Conservation (phyloP, 1,140 invertebrate species). For the Druon quercuslanigerum region DNA sequence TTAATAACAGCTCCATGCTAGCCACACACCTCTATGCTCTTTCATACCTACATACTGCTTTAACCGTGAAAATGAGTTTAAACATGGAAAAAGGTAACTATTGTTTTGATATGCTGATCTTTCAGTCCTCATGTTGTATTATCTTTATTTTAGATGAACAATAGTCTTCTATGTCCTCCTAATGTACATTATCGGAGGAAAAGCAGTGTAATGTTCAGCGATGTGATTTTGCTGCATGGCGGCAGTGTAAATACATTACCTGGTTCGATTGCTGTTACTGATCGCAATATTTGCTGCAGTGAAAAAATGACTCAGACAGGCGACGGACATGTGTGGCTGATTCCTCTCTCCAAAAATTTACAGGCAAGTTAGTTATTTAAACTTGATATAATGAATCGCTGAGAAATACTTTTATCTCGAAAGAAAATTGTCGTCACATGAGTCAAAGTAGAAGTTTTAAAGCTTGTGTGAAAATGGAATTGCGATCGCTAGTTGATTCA, state of each 20-base stretch:
- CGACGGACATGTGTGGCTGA: constrained; percentile 82
- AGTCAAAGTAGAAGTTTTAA: too few relatives aligned
- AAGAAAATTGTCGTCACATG: too few relatives aligned
- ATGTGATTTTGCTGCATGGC: constrained; percentile 86
- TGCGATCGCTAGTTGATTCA: too few relatives aligned
- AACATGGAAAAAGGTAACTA: too few relatives aligned
- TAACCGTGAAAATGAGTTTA: too few relatives aligned
- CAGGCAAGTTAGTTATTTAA: constrained; percentile 54
- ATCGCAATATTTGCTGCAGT: constrained; percentile 86
- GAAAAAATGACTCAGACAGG: constrained; percentile 93
- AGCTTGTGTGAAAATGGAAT: too few relatives aligned
- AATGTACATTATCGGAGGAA: constrained; percentile 78
- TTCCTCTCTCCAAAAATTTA: constrained; percentile 65
- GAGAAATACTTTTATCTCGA: too few relatives aligned
- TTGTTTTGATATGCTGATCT: not conserved
- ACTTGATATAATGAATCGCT: too few relatives aligned
- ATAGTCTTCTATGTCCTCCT: constrained; percentile 80
- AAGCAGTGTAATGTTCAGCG: constrained; percentile 92
- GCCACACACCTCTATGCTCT: too few relatives aligned
- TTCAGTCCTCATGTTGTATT: constrained; percentile 26
- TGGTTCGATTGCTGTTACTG: constrained; percentile 62
- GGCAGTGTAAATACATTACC: constrained; percentile 70
- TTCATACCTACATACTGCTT: too few relatives aligned
- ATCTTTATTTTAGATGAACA: constrained; percentile 63
- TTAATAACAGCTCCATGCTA: too few relatives aligned